These are phyloP conservation scores for Holothuria scabra DNA, from an alignment of 53 echinoderm and acorn worm species.

Conservation along the genomic window DNA sequence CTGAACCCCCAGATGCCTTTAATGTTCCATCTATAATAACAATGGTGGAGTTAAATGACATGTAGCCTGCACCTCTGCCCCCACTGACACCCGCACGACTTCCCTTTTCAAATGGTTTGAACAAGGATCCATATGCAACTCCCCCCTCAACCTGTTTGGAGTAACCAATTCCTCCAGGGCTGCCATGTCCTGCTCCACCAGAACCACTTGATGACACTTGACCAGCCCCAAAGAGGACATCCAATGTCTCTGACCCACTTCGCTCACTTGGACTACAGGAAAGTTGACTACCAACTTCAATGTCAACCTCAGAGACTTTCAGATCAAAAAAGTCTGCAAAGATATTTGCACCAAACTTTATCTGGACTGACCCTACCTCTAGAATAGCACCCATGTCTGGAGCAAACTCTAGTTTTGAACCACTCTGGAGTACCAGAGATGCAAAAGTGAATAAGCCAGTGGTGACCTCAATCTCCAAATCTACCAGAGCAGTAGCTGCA, in stretches of 20 bases:
- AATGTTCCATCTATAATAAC: conserved; percentile 80
- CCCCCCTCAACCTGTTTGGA: conserved; percentile 56
- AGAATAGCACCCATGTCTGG: conserved; percentile 79
- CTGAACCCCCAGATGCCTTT: conserved; percentile 57
- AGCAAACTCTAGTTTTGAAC: conserved; percentile 73
- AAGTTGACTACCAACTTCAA: conserved; percentile 73
- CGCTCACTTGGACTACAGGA: conserved; percentile 69
- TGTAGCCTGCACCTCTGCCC: conserved; percentile 80
- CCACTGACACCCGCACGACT: conserved; percentile 64
- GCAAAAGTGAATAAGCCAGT: conserved; percentile 82
- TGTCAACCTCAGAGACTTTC: conserved; percentile 59
- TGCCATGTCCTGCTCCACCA: conserved; percentile 90
- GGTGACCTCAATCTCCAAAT: conserved; percentile 33
- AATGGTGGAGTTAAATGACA: conserved; percentile 46
- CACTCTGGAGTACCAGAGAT: conserved; percentile 71
- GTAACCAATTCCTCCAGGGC: conserved; percentile 74
- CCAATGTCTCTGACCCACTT: conserved; percentile 49
- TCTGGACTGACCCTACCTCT: conserved; percentile 66
- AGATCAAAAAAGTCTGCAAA: conserved; percentile 75
- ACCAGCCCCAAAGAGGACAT: conserved; percentile 69
- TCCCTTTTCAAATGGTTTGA: conserved; percentile 75
- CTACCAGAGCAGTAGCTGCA: conserved; percentile 58
- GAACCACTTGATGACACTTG: conserved; percentile 39
- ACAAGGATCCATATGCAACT: conserved; percentile 81
- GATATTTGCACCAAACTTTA: conserved; percentile 78